A percentile compares a stretch with the other conserved stretches of the same genome.
These are phyloP conservation scores for Castor canadensis DNA, from an alignment of 2,113 vertebrate species.

Conservation along the genomic window DNA sequence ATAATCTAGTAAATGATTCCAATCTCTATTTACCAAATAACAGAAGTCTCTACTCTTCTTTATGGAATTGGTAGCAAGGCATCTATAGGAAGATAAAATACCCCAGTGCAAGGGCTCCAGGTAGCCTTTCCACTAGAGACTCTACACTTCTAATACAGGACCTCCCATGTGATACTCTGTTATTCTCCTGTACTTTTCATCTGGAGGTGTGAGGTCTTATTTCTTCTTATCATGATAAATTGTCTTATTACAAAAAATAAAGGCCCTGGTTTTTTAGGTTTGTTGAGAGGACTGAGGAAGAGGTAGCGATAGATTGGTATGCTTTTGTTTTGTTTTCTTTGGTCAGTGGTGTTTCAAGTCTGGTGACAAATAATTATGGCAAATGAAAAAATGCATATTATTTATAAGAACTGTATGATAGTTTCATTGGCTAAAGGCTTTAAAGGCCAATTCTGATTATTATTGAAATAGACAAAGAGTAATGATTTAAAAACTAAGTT, in stretches of 20 bases:
- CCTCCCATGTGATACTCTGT: not conserved
- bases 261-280: not conserved
- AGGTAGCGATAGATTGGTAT: not conserved
- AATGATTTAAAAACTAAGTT: slow-evolving; percentile 1
- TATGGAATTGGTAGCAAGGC: slow-evolving; percentile 55
- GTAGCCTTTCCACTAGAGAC: slow-evolving; percentile 34
- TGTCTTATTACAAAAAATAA: not conserved
- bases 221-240: slow-evolving; percentile 10
- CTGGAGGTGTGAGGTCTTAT: not conserved
- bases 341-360: not conserved
- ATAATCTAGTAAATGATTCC: slow-evolving; percentile 77
- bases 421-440: not conserved
- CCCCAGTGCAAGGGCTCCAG: slow-evolving; percentile 57
- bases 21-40: slow-evolving; percentile 80
- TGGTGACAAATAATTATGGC: not conserved
- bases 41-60: slow-evolving; percentile 65
- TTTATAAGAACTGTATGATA: not conserved
- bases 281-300: not conserved
- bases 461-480: slow-evolving; percentile 14
- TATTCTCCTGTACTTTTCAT: not conserved
- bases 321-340: not conserved
- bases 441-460: slow-evolving; percentile 1
- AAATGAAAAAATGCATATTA: not conserved
- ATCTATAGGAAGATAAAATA: slow-evolving; percentile 71
- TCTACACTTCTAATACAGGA: slow-evolving; percentile 46